phyloP scores from a whole-genome alignment of 2,888 invertebrate species.

The Entomobrya multifasciata region DNA sequence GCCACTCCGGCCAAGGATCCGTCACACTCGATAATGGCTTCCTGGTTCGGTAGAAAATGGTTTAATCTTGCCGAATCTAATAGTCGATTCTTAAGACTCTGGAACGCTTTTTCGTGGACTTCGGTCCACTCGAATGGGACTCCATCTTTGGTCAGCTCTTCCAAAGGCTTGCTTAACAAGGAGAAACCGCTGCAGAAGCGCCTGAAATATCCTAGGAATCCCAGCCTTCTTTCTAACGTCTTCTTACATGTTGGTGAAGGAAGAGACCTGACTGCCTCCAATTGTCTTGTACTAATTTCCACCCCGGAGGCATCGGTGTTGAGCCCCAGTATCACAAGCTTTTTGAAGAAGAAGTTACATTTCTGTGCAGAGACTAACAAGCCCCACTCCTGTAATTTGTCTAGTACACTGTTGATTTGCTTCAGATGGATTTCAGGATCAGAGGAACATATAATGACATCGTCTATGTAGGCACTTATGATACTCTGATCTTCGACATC shows the following conservation, averaged over 20 bases:
- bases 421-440: neutral
- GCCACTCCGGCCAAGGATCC: neutral
- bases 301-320: constrained; percentile 46
- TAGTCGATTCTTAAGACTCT: neutral
- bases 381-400: neutral
- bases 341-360: constrained; percentile 28
- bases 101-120: neutral
- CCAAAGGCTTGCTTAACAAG: neutral
- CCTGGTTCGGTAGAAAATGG: neutral
- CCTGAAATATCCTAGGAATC: constrained; percentile 22
- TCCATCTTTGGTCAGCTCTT: neutral
- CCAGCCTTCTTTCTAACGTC: constrained; percentile 14
- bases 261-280: constrained; percentile 51
- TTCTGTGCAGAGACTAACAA: constrained; percentile 41
- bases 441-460: neutral
- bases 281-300: constrained; percentile 34
- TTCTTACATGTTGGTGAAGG: constrained; percentile 47
- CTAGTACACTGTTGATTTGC: neutral
- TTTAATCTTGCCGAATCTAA: neutral
- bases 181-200: neutral
- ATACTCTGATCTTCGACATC: neutral
- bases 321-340: constrained; percentile 16
- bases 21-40: neutral
- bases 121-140: neutral
- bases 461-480: constrained; percentile 18